Conservation (phyloP, 1,140 invertebrate genomes). For the Chionoecetes opilio region DNA sequence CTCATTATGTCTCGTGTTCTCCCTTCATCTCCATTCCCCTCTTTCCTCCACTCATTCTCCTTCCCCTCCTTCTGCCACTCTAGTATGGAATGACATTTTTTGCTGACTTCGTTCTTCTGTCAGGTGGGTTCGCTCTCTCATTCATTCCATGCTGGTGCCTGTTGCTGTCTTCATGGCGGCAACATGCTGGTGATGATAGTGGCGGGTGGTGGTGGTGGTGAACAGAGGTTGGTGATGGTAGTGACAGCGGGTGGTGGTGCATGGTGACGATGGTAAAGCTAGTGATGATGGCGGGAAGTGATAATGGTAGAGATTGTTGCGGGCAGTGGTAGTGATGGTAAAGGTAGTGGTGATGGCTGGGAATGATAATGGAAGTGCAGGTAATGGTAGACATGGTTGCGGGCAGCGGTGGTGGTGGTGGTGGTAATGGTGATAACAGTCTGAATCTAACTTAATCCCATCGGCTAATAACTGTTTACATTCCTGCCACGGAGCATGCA, state of each 20-base stretch:
- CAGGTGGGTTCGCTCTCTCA: background rate
- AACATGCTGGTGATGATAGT: background rate
- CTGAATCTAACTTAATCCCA: background rate
- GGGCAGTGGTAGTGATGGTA: too few relatives aligned
- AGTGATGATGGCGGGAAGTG: too few relatives aligned
- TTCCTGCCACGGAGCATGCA: background rate
- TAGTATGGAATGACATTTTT: background rate
- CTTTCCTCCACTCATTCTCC: background rate
- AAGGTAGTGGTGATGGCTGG: too few relatives aligned
- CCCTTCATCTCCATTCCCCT: background rate
- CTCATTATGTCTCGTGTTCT: background rate
- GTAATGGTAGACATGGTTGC: background rate
- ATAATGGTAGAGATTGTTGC: background rate
- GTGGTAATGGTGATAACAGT: background rate
- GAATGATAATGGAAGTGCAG: too few relatives aligned
- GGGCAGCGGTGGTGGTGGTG: background rate
- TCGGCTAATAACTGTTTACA: background rate
- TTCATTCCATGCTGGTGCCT: constrained; percentile 1
- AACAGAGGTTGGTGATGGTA: too few relatives aligned
- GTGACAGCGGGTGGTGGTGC: too few relatives aligned
- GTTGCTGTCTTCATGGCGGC: background rate
- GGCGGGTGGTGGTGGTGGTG: too few relatives aligned
- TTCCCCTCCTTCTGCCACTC: background rate
- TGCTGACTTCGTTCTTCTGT: background rate
- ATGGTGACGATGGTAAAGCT: too few relatives aligned